Evolutionary conservation across 1,140 invertebrate species (phyloP).

Genomic region (Philopotamus ludificatus): DNA sequence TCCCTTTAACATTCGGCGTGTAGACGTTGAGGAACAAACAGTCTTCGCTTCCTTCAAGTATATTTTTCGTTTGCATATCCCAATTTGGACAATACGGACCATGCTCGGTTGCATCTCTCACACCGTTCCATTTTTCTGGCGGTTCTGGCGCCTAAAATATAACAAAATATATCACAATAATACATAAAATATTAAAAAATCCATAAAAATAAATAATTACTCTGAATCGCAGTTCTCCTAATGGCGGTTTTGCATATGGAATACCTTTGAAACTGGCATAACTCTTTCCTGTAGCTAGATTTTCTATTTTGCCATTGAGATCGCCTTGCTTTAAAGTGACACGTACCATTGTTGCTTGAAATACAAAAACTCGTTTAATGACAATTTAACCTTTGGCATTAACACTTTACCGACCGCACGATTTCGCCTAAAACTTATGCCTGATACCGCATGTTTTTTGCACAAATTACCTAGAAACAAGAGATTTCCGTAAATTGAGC

Average conservation of each 20-base stretch:
- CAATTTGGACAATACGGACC: conserved; percentile 51
- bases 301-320: conserved; percentile 11
- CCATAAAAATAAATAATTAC: conserved; percentile 44
- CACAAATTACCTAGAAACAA: too few relatives aligned
- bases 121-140: conserved; percentile 52
- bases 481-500: too few relatives aligned
- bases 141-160: conserved; percentile 51
- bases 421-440: too few relatives aligned
- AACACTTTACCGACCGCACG: too few relatives aligned
- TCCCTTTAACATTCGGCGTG: conserved; percentile 49
- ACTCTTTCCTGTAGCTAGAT: conserved; percentile 47
- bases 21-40: conserved; percentile 67
- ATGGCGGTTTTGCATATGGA: conserved; percentile 63
- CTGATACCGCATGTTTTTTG: too few relatives aligned
- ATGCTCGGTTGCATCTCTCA: conserved; percentile 53
- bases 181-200: neutral
- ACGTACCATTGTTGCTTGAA: too few relatives aligned
- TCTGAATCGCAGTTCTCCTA: conserved; percentile 60
- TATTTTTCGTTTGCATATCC: conserved; percentile 41
- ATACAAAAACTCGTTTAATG: too few relatives aligned
- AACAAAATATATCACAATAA: conserved; percentile 10
- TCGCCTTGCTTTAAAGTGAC: conserved; percentile 25
- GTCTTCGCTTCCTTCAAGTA: conserved; percentile 55
- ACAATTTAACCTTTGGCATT: too few relatives aligned
- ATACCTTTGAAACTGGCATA: conserved; percentile 68